Base-by-base conservation (phyloP, 2,888 invertebrate species). In the Ceriagrion tenellum region DNA sequence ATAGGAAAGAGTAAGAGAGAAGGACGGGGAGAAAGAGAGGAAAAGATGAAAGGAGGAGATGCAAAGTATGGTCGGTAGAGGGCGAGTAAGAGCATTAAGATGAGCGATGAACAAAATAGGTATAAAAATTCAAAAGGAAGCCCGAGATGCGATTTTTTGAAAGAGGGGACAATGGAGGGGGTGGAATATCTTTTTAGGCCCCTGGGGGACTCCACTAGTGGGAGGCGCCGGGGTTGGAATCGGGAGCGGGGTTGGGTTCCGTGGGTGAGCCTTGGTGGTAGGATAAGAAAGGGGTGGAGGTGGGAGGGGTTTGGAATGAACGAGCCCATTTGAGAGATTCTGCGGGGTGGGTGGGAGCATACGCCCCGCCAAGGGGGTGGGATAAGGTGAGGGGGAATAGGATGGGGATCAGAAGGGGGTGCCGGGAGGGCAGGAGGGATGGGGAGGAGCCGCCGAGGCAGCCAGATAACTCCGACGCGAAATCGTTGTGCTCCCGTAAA, bases 81-180 rank as follows among this genome's bases (percentile, higher is more conserved):
- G 26, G 47, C 12, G 63, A 74, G n/a, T 26, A 26, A 26, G 89
- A 55, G 26, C 47, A 81, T 47, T 26, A 55, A 47, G 89, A 47
- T 93, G 93, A 93, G 93, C 69, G 93, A 93, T 93, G 93, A 93
- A 93, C 93, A 93, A 93, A 93, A 93, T n/a, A n/a, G 69, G 69
- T 40, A 93, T 93, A 93, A 93, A 93, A 93, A 93, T 93, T 93
- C 93, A 93, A 93, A 91, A 47, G 93, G 74, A n/a, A 63, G 69
- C 56, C 35, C 23, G 35, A 40, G 40, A 55, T 89, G 89, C 55
- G 55, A 55, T 89, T 89, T 89, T 89, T 47, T 55, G 55, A 89
- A 55, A 55, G 16, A 89, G 55, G 89, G 89, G 89, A 89, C 81
- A 81, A 81, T 35, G 81, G 13, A 81, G 81, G 35, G n/a, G 81